phyloP scores from a whole-genome alignment of 2,797 vertebrate species.

The Okamejei kenojei region DNA sequence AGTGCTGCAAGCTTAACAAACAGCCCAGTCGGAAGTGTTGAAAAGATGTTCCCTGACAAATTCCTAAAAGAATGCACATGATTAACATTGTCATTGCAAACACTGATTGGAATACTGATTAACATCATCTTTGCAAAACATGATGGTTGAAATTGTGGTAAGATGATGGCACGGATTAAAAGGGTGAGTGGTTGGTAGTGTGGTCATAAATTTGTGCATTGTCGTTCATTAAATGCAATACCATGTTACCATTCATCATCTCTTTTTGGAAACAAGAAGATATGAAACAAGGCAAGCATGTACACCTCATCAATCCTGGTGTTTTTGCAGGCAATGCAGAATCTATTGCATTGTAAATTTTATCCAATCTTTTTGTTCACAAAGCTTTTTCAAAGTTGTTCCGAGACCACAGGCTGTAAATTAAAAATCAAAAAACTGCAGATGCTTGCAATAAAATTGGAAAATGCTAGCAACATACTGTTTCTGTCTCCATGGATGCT shows the following conservation, averaged over 20 bases:
- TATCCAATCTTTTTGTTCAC: background rate
- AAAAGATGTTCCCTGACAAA: slow-evolving; percentile 86
- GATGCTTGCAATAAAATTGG: too few species aligned
- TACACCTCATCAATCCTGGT: background rate
- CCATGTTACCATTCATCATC: background rate
- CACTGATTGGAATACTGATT: background rate
- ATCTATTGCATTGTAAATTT: background rate
- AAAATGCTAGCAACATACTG: too few species aligned
- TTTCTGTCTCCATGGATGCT: too few species aligned
- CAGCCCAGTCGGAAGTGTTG: slow-evolving; percentile 69
- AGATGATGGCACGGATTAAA: too few species aligned
- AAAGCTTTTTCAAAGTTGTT: background rate
- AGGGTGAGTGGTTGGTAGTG: background rate
- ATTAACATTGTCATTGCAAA: background rate
- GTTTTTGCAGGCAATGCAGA: background rate
- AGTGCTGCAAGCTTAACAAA: slow-evolving; percentile 72
- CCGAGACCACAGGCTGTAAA: background rate
- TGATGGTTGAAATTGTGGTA: background rate
- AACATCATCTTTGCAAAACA: background rate
- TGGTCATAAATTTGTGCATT: background rate
- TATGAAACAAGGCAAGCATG: background rate
- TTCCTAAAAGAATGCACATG: slow-evolving; percentile 58
- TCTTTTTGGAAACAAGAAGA: background rate
- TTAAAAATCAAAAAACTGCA: background rate
- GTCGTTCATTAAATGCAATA: background rate